Evolutionary conservation across 2,797 vertebrate species (phyloP), one percentile per base, ranked within the genome.

Genomic region (Poeciliopsis infans): DNA sequence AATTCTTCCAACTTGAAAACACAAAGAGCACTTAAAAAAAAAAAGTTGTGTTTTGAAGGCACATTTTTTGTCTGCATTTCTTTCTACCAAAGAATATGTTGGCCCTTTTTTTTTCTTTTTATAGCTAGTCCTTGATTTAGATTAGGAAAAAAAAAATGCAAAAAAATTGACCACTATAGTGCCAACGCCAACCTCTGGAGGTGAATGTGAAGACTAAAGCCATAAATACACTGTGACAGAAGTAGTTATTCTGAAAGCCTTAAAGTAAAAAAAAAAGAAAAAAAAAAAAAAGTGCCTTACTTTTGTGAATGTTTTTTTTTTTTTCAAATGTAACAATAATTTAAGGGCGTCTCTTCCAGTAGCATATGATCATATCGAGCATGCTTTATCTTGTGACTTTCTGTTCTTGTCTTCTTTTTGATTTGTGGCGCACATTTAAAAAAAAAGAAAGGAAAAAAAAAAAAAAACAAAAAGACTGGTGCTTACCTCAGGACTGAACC

Each of bases 171-270:
- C 95, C 95, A 96, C 95, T 96, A 94, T 92, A 92, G 94, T 95
- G 94, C 94, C 94, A 93, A 92, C 87, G 91, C 87, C 94, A 95
- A 96, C 95, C 95, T 96, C 95, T 95, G 92, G 89, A 93, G 95
- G 95, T 95, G 93, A 96, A 96, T 96, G 96, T 96, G 95, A 96
- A 96, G 92, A 92, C 89, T 90, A 91, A 95, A 95, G 94, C 95
- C 93, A 95, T 95, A 89, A 93, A 95, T 95, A 95, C 95, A 96
- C 95, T 96, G 95, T 96, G 95, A 96, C 93, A 89, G 86, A 93
- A 84, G 83, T 92, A 92, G 89, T 93, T 88, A 91, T 91, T 93
- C 88, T 93, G 83, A 89, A 91, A 88, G 87, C 87, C 87, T 91
- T 91, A 83, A 74, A 89, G 80, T 77, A 81, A 53, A 53, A 64